Conservation (phyloP, 2,888 invertebrate genomes). For the Ormyrus nitidulus region DNA sequence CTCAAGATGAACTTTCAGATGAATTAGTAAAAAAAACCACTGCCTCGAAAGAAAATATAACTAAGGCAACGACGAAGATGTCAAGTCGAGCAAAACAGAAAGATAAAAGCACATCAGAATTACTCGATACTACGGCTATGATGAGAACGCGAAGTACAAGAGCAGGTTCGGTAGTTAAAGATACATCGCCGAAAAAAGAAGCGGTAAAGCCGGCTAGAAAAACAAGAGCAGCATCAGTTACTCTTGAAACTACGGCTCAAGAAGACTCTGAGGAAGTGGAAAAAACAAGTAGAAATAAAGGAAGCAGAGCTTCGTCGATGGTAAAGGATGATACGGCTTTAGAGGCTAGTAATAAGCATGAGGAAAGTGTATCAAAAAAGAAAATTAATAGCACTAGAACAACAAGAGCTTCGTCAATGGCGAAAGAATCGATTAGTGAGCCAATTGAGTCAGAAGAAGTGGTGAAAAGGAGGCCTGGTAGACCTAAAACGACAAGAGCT, state of each 20-base stretch:
- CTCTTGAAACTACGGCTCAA: background rate
- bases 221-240: slow-evolving; percentile 43
- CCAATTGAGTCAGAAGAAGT: slow-evolving; percentile 1
- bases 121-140: background rate
- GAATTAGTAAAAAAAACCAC: background rate
- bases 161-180: slow-evolving; percentile 57
- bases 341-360: no score
- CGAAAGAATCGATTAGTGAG: slow-evolving; percentile 50
- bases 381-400: slow-evolving; percentile 4
- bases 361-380: slow-evolving; percentile 19
- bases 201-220: background rate
- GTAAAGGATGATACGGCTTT: slow-evolving; percentile 22
- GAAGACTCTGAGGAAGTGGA: background rate
- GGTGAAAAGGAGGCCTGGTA: background rate
- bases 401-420: slow-evolving; percentile 45
- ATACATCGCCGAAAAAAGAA: background rate
- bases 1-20: no score
- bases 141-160: slow-evolving; percentile 17
- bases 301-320: slow-evolving; percentile 44
- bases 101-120: slow-evolving; percentile 1
- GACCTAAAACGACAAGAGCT: slow-evolving; percentile 30
- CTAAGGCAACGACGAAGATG: background rate
- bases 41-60: background rate
- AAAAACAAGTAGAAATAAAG: background rate
- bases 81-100: slow-evolving; percentile 7